Conservation (phyloP, 2,113 vertebrate genomes). For the Eolophus roseicapilla region DNA sequence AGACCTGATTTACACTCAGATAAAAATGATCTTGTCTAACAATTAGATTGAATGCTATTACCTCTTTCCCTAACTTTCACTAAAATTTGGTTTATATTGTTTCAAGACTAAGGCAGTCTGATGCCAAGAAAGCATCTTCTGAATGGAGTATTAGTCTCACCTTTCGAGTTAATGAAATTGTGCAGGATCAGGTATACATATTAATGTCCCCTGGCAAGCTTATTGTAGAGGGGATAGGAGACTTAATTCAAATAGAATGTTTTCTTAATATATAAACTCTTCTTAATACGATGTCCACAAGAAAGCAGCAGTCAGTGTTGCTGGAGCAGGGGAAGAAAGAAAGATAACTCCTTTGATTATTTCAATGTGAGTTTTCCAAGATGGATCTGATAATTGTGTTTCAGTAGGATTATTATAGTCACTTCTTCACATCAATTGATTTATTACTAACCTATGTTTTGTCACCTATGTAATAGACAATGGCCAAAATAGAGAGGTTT, state of each 20-base stretch:
- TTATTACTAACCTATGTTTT: not conserved
- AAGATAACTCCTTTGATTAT: not conserved
- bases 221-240: not conserved
- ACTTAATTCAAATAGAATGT: not conserved
- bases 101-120: not conserved
- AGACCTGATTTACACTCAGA: conserved; percentile 43
- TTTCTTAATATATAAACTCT: not conserved
- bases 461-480: not conserved
- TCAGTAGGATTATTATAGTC: not conserved
- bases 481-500: not conserved
- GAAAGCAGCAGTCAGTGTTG: not conserved
- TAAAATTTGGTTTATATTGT: not conserved
- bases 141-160: not conserved
- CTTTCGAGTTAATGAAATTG: not conserved
- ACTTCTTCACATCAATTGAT: not conserved
- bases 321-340: not conserved
- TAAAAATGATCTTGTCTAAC: conserved; percentile 49
- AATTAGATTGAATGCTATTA: conserved; percentile 31
- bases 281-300: not conserved
- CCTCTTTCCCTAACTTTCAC: not conserved
- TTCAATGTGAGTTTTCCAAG: not conserved
- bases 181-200: fast-evolving
- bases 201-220: not conserved
- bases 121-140: not conserved
- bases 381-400: not conserved